Conservation (phyloP, 2,113 vertebrate species). For the Theristicus caerulescens region DNA sequence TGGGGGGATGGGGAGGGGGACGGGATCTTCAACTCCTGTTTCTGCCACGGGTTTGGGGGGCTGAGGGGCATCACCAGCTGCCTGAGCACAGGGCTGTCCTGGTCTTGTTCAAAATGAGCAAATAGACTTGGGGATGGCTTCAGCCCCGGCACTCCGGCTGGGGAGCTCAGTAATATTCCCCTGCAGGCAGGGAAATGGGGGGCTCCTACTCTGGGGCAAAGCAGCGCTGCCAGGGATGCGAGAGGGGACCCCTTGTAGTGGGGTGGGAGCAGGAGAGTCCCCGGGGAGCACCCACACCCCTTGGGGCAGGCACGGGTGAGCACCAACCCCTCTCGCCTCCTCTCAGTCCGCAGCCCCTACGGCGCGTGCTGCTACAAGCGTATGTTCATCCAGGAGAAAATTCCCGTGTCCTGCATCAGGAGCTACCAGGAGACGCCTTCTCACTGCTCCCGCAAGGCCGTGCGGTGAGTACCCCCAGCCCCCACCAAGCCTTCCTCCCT, state of each 20-base stretch:
- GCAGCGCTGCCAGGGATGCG: rapidly evolving
- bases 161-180: background rate
- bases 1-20: rapidly evolving
- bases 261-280: background rate
- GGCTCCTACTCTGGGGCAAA: background rate
- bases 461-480: background rate
- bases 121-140: background rate
- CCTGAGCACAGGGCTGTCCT: rapidly evolving
- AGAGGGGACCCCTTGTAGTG: background rate
- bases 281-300: background rate
- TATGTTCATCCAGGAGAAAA: rapidly evolving
- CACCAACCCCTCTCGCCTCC: background rate
- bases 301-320: rapidly evolving
- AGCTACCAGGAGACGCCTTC: rapidly evolving
- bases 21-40: background rate
- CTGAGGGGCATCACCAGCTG: background rate
- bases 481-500: background rate
- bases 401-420: rapidly evolving
- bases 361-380: rapidly evolving
- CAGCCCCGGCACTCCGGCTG: rapidly evolving
- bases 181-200: rapidly evolving
- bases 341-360: background rate
- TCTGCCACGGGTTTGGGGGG: background rate
- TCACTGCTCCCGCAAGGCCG: background rate
- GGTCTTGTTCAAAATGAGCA: background rate